Evolutionary conservation across 92 coral and sea anemone genomes (phyloP).

Genomic region (Scolanthus callimorphus): DNA sequence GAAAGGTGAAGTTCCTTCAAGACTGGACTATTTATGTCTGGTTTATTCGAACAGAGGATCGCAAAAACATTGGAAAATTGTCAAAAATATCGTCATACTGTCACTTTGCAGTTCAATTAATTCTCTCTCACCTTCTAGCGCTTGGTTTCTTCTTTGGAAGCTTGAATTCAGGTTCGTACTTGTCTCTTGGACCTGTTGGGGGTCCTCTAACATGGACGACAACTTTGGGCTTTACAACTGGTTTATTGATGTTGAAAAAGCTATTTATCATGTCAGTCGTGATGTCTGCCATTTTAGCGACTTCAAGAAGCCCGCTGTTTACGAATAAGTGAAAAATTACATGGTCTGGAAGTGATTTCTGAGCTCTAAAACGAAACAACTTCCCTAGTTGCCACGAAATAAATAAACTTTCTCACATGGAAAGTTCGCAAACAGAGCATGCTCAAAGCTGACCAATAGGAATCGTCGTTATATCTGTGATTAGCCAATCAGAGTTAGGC

Average conservation of each 20-base stretch:
- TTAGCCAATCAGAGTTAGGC: slow-evolving; percentile 20
- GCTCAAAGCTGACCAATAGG: slow-evolving; percentile 20
- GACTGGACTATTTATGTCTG: too few species aligned
- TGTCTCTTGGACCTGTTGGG: slow-evolving; percentile 21
- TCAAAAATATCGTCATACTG: too few species aligned
- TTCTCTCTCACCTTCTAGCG: not conserved
- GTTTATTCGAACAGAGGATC: too few species aligned
- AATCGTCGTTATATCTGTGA: not conserved
- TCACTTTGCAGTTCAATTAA: too few species aligned
- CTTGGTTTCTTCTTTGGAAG: slow-evolving; percentile 40
- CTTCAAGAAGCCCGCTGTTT: too few species aligned
- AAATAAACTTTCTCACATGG: not conserved
- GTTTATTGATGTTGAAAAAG: slow-evolving; percentile 77
- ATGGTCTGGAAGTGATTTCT: too few species aligned
- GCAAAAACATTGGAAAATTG: too few species aligned
- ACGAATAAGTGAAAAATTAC: too few species aligned
- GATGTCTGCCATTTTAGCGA: slow-evolving; percentile 63
- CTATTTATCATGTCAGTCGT: slow-evolving; percentile 71
- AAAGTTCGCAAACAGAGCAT: not conserved
- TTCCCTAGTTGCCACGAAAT: not conserved
- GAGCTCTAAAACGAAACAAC: too few species aligned
- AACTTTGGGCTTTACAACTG: slow-evolving; percentile 49
- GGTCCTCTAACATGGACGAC: slow-evolving; percentile 61
- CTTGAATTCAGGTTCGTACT: slow-evolving; percentile 64
- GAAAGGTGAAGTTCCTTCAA: too few species aligned